Evolutionary conservation across 2,797 vertebrate species (phyloP).

Genomic region (Heteromormyrus szaboi): DNA sequence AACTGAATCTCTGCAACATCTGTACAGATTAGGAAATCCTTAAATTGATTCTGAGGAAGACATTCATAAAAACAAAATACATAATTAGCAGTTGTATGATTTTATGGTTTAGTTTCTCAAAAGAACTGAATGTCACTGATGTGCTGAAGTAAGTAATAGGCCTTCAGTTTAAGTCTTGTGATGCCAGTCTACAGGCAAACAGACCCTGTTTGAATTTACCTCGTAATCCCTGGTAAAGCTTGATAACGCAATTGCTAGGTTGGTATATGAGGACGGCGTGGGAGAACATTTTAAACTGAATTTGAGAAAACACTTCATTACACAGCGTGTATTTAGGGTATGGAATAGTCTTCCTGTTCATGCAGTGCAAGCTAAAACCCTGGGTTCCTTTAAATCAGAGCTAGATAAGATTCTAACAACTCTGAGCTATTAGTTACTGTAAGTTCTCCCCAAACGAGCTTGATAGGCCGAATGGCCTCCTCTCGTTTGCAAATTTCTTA

Average conservation of each 20-base stretch:
- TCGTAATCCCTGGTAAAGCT: not conserved
- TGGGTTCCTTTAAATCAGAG: too few species aligned
- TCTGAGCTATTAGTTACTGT: too few species aligned
- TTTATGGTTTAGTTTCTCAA: not conserved
- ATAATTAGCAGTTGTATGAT: not conserved
- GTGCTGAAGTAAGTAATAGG: not conserved
- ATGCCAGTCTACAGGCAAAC: not conserved
- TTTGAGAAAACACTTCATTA: too few species aligned
- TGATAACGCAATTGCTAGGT: not conserved
- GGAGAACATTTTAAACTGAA: too few species aligned
- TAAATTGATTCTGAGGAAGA: not conserved
- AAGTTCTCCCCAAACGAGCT: too few species aligned
- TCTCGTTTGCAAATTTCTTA: too few species aligned
- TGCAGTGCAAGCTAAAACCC: too few species aligned
- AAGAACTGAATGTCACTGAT: not conserved
- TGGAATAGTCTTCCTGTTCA: too few species aligned
- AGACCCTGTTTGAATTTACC: not conserved
- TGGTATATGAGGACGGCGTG: not conserved
- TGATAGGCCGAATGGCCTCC: too few species aligned
- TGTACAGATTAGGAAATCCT: not conserved
- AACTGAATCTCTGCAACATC: not conserved
- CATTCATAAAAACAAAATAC: not conserved
- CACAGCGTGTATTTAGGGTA: too few species aligned
- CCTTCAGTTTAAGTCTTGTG: not conserved
- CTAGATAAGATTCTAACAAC: too few species aligned